Percentiles rank a stretch among this genome's conserved stretches.
phyloP scores from a whole-genome alignment of 2,113 vertebrate genomes.

The Meriones unguiculatus region DNA sequence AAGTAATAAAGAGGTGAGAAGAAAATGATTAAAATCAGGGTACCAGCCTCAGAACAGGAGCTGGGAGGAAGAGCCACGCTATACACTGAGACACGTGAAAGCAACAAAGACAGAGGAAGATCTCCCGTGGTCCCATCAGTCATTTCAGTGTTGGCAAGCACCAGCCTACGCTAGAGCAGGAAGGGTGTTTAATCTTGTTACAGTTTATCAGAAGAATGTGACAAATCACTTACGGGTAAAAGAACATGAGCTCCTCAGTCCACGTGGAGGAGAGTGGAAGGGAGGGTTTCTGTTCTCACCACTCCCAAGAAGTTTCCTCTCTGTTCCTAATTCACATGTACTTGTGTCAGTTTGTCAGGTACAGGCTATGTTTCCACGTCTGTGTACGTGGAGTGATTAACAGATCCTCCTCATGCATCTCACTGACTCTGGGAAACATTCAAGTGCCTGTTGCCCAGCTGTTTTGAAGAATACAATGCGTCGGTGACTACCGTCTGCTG shows the following conservation, averaged over 20 bases:
- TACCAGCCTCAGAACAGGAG: background rate
- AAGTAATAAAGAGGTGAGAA: background rate
- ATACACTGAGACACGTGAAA: background rate
- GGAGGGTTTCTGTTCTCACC: background rate
- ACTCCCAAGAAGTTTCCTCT: background rate
- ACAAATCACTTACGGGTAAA: background rate
- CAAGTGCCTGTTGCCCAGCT: background rate
- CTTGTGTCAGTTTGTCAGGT: background rate
- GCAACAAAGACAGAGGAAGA: background rate
- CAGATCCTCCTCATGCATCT: too few relatives aligned
- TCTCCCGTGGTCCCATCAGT: background rate
- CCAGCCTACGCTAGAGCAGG: background rate
- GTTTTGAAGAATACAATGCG: background rate
- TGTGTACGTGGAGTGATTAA: too few relatives aligned
- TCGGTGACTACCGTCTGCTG: background rate
- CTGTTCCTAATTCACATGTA: background rate
- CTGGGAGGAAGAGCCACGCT: rapidly evolving
- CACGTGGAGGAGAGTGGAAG: too few relatives aligned
- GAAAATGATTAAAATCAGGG: background rate
- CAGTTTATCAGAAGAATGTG: background rate
- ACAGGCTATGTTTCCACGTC: background rate
- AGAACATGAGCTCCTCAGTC: background rate
- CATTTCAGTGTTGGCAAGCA: background rate
- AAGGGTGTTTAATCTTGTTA: background rate
- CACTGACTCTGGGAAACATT: background rate